These are phyloP conservation scores for Paratrypauchen microcephalus DNA, from an alignment of 2,797 vertebrate genomes.

Conservation along the genomic window DNA sequence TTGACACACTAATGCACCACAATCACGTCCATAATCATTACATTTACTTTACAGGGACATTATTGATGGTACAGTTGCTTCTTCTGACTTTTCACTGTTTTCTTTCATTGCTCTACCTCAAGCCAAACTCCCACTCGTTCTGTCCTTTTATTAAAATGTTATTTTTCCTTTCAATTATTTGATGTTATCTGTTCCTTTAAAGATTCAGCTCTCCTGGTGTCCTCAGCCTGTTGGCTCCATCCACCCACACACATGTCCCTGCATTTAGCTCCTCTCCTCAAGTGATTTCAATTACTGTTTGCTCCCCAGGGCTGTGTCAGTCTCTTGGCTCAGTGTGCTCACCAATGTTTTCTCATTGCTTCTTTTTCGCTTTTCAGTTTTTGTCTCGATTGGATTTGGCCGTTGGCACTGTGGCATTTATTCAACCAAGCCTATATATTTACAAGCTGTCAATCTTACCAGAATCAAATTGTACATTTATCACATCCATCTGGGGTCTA, in stretches of 20 bases:
- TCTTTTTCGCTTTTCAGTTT: conserved; percentile 35
- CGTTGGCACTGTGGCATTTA: conserved; percentile 25
- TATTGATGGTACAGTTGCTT: not conserved
- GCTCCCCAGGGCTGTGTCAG: conserved; percentile 57
- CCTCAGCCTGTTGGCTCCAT: conserved; percentile 30
- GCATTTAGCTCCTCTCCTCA: conserved; percentile 43
- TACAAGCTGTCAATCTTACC: conserved; percentile 20
- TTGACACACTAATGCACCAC: not conserved
- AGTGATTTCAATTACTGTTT: conserved; percentile 65
- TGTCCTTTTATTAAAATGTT: conserved; percentile 28
- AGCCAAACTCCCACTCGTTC: conserved; percentile 10
- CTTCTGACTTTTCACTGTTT: conserved; percentile 4
- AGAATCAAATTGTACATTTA: conserved; percentile 17
- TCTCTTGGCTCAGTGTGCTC: conserved; percentile 50
- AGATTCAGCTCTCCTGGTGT: conserved; percentile 28
- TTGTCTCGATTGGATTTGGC: conserved; percentile 42
- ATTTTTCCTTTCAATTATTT: conserved; percentile 19
- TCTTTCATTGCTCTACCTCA: conserved; percentile 12
- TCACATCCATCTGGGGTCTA: conserved; percentile 12
- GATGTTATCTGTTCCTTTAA: conserved; percentile 39
- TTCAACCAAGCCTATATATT: conserved; percentile 31
- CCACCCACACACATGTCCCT: conserved; percentile 28
- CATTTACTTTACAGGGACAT: conserved; percentile 5
- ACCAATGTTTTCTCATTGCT: conserved; percentile 37
- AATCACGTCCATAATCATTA: not conserved